Evolutionary conservation across 2,797 vertebrate species (phyloP).

Genomic region (Hemibagrus guttatus): DNA sequence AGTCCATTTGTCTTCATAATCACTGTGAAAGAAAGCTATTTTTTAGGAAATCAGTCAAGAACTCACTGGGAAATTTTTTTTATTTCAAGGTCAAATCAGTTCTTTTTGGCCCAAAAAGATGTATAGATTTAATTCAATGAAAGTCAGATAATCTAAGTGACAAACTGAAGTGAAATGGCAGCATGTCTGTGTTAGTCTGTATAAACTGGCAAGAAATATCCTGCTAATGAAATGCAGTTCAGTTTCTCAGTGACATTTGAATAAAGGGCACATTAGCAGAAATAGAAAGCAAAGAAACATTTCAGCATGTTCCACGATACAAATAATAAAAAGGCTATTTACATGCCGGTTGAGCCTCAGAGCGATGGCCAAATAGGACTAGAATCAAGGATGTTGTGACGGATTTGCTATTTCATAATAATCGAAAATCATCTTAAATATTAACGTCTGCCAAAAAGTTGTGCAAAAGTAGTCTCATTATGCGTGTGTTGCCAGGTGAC

Average conservation of each 20-base stretch:
- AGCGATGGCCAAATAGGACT: neutral
- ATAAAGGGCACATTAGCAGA: constrained; percentile 36
- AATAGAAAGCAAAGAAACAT: neutral
- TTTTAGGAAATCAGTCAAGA: neutral
- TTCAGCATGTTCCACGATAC: neutral
- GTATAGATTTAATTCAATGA: neutral
- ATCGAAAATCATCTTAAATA: neutral
- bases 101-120: neutral
- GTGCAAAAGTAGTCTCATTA: neutral
- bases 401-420: neutral
- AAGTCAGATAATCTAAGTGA: constrained; percentile 22
- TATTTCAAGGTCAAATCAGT: neutral
- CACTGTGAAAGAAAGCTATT: neutral
- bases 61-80: neutral
- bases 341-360: neutral
- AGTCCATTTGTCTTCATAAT: neutral
- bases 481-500: constrained; percentile 8
- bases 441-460: neutral
- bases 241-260: constrained; percentile 34
- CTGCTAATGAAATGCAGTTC: constrained; percentile 20
- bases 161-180: neutral
- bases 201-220: constrained; percentile 10
- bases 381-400: neutral
- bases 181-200: neutral
- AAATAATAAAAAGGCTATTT: neutral